These are phyloP conservation scores for Megastigmus dorsalis DNA, from an alignment of 2,888 invertebrate species.

Conservation along the genomic window DNA sequence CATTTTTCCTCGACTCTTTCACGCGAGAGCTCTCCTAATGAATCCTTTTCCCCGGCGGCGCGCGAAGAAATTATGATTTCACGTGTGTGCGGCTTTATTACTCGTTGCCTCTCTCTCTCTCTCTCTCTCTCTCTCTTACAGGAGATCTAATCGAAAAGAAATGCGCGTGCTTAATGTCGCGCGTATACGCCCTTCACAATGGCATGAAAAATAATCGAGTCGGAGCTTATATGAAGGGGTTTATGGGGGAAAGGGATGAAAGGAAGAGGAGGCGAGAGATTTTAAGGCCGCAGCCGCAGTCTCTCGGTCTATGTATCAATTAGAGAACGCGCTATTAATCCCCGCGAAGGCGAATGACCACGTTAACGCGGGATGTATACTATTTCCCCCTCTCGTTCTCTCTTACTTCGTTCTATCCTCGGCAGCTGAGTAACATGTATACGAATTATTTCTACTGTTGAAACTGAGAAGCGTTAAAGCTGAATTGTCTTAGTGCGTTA, in stretches of 20 bases:
- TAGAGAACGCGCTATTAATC: slow-evolving; percentile 68
- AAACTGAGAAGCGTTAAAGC: neutral
- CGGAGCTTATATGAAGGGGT: neutral
- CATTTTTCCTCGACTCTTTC: slow-evolving; percentile 16
- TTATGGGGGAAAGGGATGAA: neutral
- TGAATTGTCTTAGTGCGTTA: no score
- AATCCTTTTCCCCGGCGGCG: neutral
- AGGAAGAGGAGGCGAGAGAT: neutral
- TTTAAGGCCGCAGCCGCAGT: neutral
- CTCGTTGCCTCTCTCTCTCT: neutral
- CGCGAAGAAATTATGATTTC: slow-evolving; percentile 25
- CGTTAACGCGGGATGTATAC: slow-evolving; percentile 65
- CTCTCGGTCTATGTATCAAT: slow-evolving; percentile 60
- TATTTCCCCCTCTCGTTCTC: slow-evolving; percentile 63
- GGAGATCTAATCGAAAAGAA: slow-evolving; percentile 12
- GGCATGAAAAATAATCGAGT: neutral
- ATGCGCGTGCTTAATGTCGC: no score
- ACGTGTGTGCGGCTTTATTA: neutral
- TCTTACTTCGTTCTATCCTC: neutral
- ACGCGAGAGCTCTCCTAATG: slow-evolving; percentile 8
- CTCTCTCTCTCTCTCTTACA: no score
- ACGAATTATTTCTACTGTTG: neutral
- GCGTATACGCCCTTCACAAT: neutral
- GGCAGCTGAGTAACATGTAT: neutral
- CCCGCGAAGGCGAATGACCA: slow-evolving; percentile 63